phyloP scores from a whole-genome alignment of 2,113 vertebrate genomes.

The Oncorhynchus keta region DNA sequence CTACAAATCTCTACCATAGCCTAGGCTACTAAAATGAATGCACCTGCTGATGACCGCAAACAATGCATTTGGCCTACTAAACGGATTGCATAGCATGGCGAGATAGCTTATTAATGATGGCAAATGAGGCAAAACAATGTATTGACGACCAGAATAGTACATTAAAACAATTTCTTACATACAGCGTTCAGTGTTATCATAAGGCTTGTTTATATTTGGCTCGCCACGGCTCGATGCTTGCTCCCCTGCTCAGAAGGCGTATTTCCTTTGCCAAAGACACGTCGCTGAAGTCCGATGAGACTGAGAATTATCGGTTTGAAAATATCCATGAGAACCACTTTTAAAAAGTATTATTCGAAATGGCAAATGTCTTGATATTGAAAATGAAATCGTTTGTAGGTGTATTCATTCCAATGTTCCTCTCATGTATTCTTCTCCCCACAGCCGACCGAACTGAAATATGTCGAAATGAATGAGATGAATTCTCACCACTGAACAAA shows the following conservation, averaged over 20 bases:
- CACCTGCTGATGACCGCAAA: neutral
- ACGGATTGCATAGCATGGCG: neutral
- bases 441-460: slow-evolving; percentile 37
- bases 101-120: neutral
- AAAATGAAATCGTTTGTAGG: neutral
- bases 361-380: slow-evolving; percentile 2
- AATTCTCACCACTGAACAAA: slow-evolving; percentile 47
- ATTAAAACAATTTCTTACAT: slow-evolving; percentile 53
- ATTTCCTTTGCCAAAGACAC: slow-evolving; percentile 60
- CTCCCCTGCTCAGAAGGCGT: slow-evolving; percentile 62
- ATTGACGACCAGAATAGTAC: neutral
- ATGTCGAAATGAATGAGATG: slow-evolving; percentile 57
- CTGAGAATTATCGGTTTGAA: slow-evolving; percentile 40
- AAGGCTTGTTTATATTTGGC: slow-evolving; percentile 75
- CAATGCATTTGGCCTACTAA: neutral
- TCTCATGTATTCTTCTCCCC: slow-evolving; percentile 31
- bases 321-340: slow-evolving; percentile 59
- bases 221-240: slow-evolving; percentile 61
- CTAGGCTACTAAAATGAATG: too few species aligned
- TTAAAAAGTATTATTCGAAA: slow-evolving; percentile 43
- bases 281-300: slow-evolving; percentile 49
- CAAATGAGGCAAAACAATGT: neutral
- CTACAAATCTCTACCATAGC: too few species aligned
- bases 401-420: neutral
- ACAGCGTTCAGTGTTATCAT: slow-evolving; percentile 69